A percentile compares a stretch with the other conserved stretches of the same genome.
These are phyloP conservation scores for Drosophila neocordata DNA, from an alignment of 1,140 invertebrate genomes.

Conservation along the genomic window DNA sequence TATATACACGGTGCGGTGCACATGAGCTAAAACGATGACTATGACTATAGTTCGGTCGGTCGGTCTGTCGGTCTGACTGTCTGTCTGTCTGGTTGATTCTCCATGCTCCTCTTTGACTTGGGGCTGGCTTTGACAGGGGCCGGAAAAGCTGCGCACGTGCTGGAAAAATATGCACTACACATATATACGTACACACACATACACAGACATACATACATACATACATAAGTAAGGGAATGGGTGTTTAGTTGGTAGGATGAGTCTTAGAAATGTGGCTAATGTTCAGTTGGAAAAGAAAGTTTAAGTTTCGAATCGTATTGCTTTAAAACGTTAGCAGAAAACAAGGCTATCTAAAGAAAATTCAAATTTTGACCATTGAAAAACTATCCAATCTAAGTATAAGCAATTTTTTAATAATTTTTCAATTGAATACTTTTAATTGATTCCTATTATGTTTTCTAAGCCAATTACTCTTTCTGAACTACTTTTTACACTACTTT, in stretches of 20 bases:
- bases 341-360: not conserved
- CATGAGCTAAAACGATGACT: conserved; percentile 43
- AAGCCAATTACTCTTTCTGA: no score
- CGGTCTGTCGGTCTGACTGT: not conserved
- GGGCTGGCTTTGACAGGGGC: conserved; percentile 44
- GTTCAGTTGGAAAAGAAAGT: conserved; percentile 16
- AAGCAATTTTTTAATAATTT: no score
- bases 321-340: not conserved
- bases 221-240: conserved; percentile 1
- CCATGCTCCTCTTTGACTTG: conserved; percentile 17
- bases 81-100: conserved; percentile 11
- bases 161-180: conserved; percentile 73
- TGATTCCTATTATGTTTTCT: no score
- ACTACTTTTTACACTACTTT: no score
- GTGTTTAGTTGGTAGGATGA: conserved; percentile 11
- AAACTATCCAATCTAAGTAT: no score
- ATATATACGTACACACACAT: conserved; percentile 22
- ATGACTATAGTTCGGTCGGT: conserved; percentile 17
- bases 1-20: conserved; percentile 27
- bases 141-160: conserved; percentile 80
- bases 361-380: no score
- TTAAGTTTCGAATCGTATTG: not conserved
- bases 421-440: no score
- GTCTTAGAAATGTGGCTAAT: conserved; percentile 8
- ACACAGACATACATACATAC: conserved; percentile 5